Conservation (phyloP, 2,113 vertebrate genomes). For the Oreochromis niloticus region DNA sequence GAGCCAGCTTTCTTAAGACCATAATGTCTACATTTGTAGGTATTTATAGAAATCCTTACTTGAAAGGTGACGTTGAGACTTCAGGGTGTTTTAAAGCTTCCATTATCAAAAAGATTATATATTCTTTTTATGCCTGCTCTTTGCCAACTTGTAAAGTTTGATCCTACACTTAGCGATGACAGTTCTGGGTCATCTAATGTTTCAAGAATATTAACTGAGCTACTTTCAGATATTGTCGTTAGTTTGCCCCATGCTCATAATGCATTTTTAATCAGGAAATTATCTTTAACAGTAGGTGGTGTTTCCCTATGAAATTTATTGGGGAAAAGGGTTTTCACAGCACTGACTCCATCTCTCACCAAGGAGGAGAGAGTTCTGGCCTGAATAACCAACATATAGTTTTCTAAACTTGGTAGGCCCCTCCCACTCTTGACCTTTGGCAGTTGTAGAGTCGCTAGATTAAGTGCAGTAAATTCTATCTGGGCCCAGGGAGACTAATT, state of each 20-base stretch:
- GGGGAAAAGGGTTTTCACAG: neutral
- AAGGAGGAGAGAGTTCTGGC: neutral
- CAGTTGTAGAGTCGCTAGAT: neutral
- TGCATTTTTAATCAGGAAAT: neutral
- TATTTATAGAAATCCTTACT: neutral
- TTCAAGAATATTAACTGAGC: neutral
- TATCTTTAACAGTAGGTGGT: neutral
- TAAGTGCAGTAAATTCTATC: neutral
- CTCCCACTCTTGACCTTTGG: neutral
- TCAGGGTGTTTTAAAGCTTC: neutral
- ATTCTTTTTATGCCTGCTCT: neutral
- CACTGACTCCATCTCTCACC: neutral
- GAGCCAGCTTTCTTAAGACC: neutral
- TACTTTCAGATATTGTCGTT: neutral
- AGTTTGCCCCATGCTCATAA: neutral
- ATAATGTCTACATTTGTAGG: neutral
- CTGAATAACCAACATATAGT: neutral
- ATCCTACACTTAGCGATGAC: neutral
- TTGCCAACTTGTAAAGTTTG: neutral
- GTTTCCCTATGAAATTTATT: neutral
- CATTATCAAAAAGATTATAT: rapidly evolving
- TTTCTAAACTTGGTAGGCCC: neutral
- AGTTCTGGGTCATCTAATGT: neutral
- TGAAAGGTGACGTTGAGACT: neutral
- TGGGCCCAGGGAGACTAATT: rapidly evolving